Evolutionary conservation across 53 echinoderm and acorn worm species (phyloP).

Genomic region (Temnopleurus reevesii): DNA sequence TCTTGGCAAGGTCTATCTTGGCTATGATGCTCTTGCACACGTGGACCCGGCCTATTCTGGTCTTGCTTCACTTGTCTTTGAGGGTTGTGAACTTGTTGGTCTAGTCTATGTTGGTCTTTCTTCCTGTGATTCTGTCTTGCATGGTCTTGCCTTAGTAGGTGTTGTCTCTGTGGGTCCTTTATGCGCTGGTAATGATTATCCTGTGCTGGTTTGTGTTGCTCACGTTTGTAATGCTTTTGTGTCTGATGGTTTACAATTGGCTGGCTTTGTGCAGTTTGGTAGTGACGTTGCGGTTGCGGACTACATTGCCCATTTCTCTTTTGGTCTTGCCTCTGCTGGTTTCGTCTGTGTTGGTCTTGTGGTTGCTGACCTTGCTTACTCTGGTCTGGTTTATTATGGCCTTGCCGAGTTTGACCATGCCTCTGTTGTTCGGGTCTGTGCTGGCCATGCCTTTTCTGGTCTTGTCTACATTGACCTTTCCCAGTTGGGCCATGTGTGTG

Average conservation of each 20-base stretch:
- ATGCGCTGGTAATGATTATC: too few relatives aligned
- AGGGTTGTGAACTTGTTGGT: neutral
- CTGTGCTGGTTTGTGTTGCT: neutral
- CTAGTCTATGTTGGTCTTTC: neutral
- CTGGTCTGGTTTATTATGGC: neutral
- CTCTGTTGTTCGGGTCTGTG: too few relatives aligned
- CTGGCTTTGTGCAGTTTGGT: neutral
- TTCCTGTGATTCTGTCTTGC: neutral
- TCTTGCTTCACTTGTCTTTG: neutral
- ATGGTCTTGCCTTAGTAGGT: neutral
- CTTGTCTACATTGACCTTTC: neutral
- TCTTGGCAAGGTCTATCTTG: neutral
- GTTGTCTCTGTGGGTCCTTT: too few relatives aligned
- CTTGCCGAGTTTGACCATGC: neutral
- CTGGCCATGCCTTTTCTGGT: neutral
- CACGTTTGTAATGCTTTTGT: neutral
- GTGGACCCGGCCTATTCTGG: neutral
- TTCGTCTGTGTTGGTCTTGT: neutral
- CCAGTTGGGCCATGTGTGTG: neutral
- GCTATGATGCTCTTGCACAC: neutral
- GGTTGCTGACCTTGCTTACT: neutral
- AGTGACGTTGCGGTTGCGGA: too few relatives aligned
- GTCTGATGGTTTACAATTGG: neutral
- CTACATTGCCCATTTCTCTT: too few relatives aligned
- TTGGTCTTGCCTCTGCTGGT: neutral